Evolutionary conservation across 2,888 invertebrate species (phyloP).

Genomic region (Lasiommata megera): DNA sequence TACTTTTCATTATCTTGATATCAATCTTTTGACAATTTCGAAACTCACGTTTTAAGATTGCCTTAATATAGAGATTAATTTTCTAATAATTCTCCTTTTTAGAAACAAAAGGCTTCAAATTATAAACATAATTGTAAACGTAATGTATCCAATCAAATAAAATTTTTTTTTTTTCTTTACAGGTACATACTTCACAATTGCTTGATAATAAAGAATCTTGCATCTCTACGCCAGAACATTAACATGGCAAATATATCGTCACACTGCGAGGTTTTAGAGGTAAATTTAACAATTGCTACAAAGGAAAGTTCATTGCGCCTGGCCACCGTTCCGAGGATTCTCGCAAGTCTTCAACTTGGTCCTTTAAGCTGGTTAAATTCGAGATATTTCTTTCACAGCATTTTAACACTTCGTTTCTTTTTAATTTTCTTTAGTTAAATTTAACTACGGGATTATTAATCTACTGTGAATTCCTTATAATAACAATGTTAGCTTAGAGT

Average conservation of each 20-base stretch:
- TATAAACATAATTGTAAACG: no score
- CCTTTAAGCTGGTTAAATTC: conserved; percentile 41
- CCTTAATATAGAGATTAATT: no score
- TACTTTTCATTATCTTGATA: no score
- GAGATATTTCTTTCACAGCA: conserved; percentile 24
- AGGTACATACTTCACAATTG: no score
- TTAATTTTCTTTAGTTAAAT: neutral
- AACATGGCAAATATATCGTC: conserved; percentile 23
- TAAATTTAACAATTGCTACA: conserved; percentile 52
- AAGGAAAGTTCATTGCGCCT: conserved; percentile 43
- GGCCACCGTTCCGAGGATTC: conserved; percentile 40
- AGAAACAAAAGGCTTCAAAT: no score
- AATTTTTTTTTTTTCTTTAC: conserved; percentile 27
- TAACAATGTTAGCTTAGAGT: no score
- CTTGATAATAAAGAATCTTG: neutral
- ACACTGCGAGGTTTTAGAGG: conserved; percentile 33
- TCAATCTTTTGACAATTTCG: no score
- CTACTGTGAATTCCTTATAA: no score
- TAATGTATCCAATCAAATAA: no score
- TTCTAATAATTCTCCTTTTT: no score
- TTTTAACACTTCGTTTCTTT: conserved; percentile 4
- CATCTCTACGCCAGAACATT: conserved; percentile 1
- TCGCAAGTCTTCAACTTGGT: conserved; percentile 46
- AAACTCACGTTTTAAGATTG: no score
- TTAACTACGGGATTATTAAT: neutral